These are phyloP conservation scores for Actinernus sp. DNA, from an alignment of 92 coral and sea anemone species.

Conservation along the genomic window DNA sequence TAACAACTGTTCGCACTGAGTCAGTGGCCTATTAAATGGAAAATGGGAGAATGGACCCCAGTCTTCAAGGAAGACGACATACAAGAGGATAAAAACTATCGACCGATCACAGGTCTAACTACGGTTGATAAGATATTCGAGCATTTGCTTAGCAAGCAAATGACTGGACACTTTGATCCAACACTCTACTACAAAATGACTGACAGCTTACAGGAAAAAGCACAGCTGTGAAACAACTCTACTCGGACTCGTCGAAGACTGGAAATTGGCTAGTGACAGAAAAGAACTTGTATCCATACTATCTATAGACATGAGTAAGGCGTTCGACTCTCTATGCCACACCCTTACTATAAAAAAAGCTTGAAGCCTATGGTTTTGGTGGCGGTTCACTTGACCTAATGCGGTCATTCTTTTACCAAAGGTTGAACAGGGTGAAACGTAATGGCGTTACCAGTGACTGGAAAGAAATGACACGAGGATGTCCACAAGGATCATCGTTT, in stretches of 20 bases:
- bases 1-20: constrained; percentile 50
- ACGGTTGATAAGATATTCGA: constrained; percentile 57
- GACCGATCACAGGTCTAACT: constrained; percentile 55
- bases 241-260: constrained; percentile 48
- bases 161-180: constrained; percentile 32
- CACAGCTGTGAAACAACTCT: constrained; percentile 67
- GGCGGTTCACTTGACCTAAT: constrained; percentile 18
- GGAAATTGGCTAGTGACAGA: constrained; percentile 37
- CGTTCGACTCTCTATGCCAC: constrained; percentile 50
- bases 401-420: constrained; percentile 25
- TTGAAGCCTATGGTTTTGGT: constrained; percentile 42
- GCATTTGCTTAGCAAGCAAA: constrained; percentile 39
- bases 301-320: constrained; percentile 58
- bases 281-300: constrained; percentile 43
- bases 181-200: constrained; percentile 25
- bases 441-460: constrained; percentile 7
- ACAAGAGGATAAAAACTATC: constrained; percentile 27
- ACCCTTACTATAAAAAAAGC: constrained; percentile 28
- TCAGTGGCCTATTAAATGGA: constrained; percentile 33
- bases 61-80: constrained; percentile 44
- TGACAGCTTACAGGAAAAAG: constrained; percentile 48
- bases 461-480: constrained; percentile 20
- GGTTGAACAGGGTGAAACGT: constrained; percentile 21
- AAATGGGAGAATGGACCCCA: constrained; percentile 47
- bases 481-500: constrained; percentile 23